Evolutionary conservation across 1,140 invertebrate genomes (phyloP), one percentile per base, ranked within the genome.

Genomic region (Musca vetustissima): DNA sequence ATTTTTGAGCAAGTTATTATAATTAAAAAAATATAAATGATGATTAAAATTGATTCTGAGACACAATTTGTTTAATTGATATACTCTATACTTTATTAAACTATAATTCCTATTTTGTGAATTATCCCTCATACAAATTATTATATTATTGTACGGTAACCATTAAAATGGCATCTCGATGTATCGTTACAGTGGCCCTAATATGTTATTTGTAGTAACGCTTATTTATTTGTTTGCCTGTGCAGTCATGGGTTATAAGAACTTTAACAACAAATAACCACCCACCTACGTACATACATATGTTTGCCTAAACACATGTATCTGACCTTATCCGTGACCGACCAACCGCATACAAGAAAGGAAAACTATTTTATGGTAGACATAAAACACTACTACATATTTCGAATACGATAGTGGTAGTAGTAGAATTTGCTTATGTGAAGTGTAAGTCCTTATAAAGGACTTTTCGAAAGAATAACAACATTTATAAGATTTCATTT

Each of bases 191-290:
- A 28, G 28, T 28, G 28, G 28, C 3, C 28, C 28, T 4, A 28
- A 28, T 4, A 28, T 61, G 19, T 32, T 52, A n/a, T 47, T 47
- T 64, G n/a, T 67, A 67, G 36, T 24, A 43, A 43, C 50, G 50
- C 55, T 69, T 69, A 64, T 66, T 69, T 69, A 69, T 69, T 65
- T 69, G 68, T 69, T 69, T 69, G 61, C 61, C 50, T 69, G 68
- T 69, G 61, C 68, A 66, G 36, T 69, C 61, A 69, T 57, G 68
- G 68, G 64, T 66, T 57, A 47, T 69, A 69, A 69, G 52, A 69
- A 65, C 68, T 66, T 69, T 66, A 69, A 57, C 49, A 57, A 43
- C 64, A 65, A 49, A 57, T 57, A 67, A 36, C 19, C 6, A 52
- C 48, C 19, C 6, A 52, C 8, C 3, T 28, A 28, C 28, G 8